These are phyloP conservation scores for Spheniscus mendiculus DNA, from an alignment of 2,113 vertebrate genomes.

Conservation along the genomic window DNA sequence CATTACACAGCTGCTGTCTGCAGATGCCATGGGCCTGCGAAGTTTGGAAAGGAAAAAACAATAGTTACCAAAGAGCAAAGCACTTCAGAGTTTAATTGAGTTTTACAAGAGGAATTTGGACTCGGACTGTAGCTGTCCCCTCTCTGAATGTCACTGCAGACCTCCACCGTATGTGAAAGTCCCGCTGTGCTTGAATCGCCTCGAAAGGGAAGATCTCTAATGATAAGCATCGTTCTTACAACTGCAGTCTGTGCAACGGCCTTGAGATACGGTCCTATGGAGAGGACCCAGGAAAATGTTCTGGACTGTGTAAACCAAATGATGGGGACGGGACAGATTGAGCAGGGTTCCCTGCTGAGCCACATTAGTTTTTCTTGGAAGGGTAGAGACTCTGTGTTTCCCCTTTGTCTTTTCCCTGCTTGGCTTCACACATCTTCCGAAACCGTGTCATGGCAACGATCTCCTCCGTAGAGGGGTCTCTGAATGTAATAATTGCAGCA, in stretches of 20 bases:
- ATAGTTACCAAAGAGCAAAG: not conserved
- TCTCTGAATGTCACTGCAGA: not conserved
- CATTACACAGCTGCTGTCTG: not conserved
- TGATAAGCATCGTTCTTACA: not conserved
- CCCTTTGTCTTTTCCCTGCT: not conserved
- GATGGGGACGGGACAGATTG: not conserved
- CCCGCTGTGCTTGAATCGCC: fast-evolving
- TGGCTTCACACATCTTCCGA: not conserved
- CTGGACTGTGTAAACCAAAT: not conserved
- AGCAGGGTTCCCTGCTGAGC: not conserved
- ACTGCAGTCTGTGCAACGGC: fast-evolving
- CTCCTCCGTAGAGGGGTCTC: not conserved
- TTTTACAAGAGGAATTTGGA: not conserved
- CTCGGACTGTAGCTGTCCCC: not conserved
- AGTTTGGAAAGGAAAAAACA: not conserved
- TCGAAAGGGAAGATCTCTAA: fast-evolving
- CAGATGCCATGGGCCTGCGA: not conserved
- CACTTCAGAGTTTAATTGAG: not conserved
- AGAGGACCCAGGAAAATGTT: not conserved
- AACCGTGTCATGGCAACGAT: not conserved
- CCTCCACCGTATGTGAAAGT: fast-evolving
- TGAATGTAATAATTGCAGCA: not conserved
- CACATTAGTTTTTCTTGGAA: fast-evolving
- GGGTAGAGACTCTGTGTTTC: not conserved
- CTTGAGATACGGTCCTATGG: fast-evolving